Base-by-base conservation (phyloP, 1,140 invertebrate genomes). In the Conus betulinus region DNA sequence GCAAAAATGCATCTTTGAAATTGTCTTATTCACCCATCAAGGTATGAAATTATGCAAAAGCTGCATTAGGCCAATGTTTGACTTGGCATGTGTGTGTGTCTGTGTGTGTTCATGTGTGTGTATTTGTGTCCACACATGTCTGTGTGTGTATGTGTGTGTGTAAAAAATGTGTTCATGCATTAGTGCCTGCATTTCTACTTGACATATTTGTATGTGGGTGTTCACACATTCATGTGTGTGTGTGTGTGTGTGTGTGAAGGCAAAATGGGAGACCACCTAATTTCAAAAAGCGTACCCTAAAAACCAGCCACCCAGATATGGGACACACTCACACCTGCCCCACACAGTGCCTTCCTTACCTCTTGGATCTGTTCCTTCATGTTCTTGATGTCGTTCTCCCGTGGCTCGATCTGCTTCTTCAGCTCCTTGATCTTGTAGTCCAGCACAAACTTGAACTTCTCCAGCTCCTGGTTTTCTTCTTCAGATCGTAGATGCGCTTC, bases 361-460 rank as follows among this genome's bases (percentile, higher is more conserved):
- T 98, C 97, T 84, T 96, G 96, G 78, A 98, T 98, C 93, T 98
- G 97, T 71, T 97, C 96, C 90, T 97, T 97, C 95, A 98, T 97
- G 79, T 97, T 97, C 93, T 97, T 97, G 79, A 98, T 98, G 85
- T 96, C 95, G 85, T 94, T 94, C 91, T 98, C 97, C 89, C 97
- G 96, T 1, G 97, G 97, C 92, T 98, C 97, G 91, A 98, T 97
- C 95, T 98, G 97, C 94, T 97, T 97, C 93, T 98, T 97, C 15
- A 98, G 93, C 94, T 98, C 98, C 74, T 97, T 97, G 60, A 98
- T 98, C 95, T 98, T 98, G 92, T 98, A 98, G 92, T 98, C 97
- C 25, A 98, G 94, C 20, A 98, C 97, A 94, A 98, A 98, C 93
- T 98, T 98, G 91, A 97, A 98, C 93, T 98, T 99, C 92, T 98